Evolutionary conservation across 1,140 invertebrate genomes (phyloP).

Genomic region (Aradophagus sp.): DNA sequence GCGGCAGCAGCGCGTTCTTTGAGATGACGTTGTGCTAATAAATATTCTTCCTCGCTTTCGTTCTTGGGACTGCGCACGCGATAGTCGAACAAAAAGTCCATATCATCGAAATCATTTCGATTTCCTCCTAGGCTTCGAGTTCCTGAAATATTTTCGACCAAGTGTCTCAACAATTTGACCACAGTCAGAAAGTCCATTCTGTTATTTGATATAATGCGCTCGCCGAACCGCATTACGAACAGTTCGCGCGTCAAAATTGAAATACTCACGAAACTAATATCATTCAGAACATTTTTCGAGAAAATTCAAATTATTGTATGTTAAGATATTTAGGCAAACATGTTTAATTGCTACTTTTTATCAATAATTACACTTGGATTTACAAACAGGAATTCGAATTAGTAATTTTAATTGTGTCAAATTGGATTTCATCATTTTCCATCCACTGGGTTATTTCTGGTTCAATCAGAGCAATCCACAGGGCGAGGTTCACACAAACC

Average conservation of each 20-base stretch:
- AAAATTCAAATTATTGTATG: too few relatives aligned
- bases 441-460: too few relatives aligned
- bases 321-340: too few relatives aligned
- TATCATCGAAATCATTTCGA: conserved; percentile 65
- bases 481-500: too few relatives aligned
- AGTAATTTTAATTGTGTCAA: too few relatives aligned
- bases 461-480: conserved; percentile 1
- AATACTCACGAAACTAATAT: too few relatives aligned
- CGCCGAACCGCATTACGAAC: background rate
- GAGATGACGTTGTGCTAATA: conserved; percentile 62
- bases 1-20: conserved; percentile 69
- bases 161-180: conserved; percentile 20
- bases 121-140: conserved; percentile 65
- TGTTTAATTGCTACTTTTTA: too few relatives aligned
- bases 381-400: too few relatives aligned
- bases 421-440: too few relatives aligned
- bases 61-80: conserved; percentile 60
- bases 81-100: conserved; percentile 62
- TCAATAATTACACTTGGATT: too few relatives aligned
- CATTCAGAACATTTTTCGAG: too few relatives aligned
- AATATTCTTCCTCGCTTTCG: conserved; percentile 65
- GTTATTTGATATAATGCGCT: background rate
- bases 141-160: conserved; percentile 60
- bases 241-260: background rate
- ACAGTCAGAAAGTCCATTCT: background rate